These are phyloP conservation scores for Tethya wilhelma DNA, from an alignment of 37 sponge, comb jelly and placozoan genomes.

Conservation along the genomic window DNA sequence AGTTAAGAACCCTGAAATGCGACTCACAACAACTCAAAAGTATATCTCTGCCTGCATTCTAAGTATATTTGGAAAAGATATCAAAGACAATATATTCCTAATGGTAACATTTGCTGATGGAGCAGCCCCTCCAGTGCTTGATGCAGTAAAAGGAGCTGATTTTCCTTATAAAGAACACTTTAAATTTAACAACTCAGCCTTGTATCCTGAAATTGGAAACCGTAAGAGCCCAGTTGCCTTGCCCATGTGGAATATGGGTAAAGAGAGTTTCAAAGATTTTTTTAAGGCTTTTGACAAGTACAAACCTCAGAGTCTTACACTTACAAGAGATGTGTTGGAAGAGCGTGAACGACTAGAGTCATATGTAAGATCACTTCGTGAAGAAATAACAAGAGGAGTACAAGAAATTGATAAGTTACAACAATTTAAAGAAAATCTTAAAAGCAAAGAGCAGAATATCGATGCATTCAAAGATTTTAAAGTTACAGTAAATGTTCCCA, in stretches of 20 bases:
- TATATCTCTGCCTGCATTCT: slow-evolving; percentile 74
- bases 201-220: slow-evolving; percentile 25
- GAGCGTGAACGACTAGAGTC: slow-evolving; percentile 64
- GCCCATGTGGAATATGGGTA: slow-evolving; percentile 83
- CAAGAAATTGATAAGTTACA: slow-evolving; percentile 50
- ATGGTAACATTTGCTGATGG: slow-evolving; percentile 89
- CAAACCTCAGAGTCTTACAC: slow-evolving; percentile 33
- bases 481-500: slow-evolving; percentile 35
- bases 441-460: slow-evolving; percentile 44
- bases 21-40: slow-evolving; percentile 61
- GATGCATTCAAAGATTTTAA: slow-evolving; percentile 61
- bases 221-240: slow-evolving; percentile 24
- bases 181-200: slow-evolving; percentile 79
- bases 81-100: slow-evolving; percentile 59
- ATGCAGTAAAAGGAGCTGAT: slow-evolving; percentile 56
- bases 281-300: slow-evolving; percentile 36
- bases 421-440: slow-evolving; percentile 47
- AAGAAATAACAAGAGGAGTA: slow-evolving; percentile 40
- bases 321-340: slow-evolving; percentile 68
- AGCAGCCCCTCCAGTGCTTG: slow-evolving; percentile 56
- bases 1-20: slow-evolving; percentile 53
- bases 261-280: slow-evolving; percentile 46
- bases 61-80: slow-evolving; percentile 62
- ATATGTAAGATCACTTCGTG: slow-evolving; percentile 43
- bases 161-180: slow-evolving; percentile 43